Base-by-base conservation (phyloP, 2,113 vertebrate species). In the Chamaetylas fuelleborni region DNA sequence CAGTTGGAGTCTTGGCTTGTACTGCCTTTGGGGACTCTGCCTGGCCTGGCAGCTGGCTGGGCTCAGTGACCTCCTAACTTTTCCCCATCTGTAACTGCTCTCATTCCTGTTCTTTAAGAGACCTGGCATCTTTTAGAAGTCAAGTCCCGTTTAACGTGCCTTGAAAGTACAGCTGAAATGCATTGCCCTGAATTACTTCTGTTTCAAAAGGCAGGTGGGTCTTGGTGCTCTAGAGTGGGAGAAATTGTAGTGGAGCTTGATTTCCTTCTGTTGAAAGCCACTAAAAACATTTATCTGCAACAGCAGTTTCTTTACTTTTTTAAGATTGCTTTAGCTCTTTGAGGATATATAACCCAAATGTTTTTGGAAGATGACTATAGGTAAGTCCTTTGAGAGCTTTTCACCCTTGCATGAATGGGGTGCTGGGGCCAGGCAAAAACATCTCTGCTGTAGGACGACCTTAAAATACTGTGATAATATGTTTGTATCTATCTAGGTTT, bases 181-280 rank as follows among this genome's bases (percentile, higher is more conserved):
- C 64, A 28, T 69, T 94, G 88, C 62, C 40, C 71, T 86, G 23
- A 73, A 86, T 83, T 65, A 70, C 33, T 91, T 93, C 78, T 92
- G 62, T 88, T 90, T 80, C 48, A 88, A 79, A 64, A 93, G 66
- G 78, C 48, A 85, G 74, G 69, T 91, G 89, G 23, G 20, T 9
- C 25, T 25, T 0, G 0, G 3, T 8, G 50, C 40, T 56, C 10
- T 33, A 7, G 38, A 26, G 16, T 14, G 33, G n/a, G 43, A 43
- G 66, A 33, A 69, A 4, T 22, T 53, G 54, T 1, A 22, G 2
- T 36, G 25, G 2, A 26, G 53, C 0, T 80, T 65, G 8, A 2
- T 2, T 57, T 0, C 0, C 0, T 22, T 88, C 6, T 66, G 1
- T 43, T 33, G 34, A n/a, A 78, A 57, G 12, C 8, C 4, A 53